phyloP scores from a whole-genome alignment of 2,888 invertebrate species.

The Pristionchus maxplancki region DNA sequence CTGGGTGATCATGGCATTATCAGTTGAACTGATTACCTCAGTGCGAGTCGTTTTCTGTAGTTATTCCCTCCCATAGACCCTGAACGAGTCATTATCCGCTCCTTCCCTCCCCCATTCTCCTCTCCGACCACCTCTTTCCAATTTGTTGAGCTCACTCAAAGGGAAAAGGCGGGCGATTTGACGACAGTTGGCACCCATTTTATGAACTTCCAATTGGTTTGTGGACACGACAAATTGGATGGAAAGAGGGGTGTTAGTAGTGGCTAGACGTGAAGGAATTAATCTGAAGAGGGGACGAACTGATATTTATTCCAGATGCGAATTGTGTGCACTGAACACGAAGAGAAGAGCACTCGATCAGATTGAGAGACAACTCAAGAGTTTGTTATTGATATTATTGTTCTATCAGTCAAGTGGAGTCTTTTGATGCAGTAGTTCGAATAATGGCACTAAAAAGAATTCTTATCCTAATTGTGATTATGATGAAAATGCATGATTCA shows the following conservation, averaged over 20 bases:
- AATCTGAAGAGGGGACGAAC: too few relatives aligned
- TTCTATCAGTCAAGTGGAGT: not conserved
- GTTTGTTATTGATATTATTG: not conserved
- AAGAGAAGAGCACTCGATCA: slow-evolving; percentile 75
- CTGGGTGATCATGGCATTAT: not conserved
- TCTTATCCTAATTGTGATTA: too few relatives aligned
- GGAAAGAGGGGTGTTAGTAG: too few relatives aligned
- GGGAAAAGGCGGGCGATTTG: slow-evolving; percentile 12
- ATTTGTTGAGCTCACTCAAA: slow-evolving; percentile 20
- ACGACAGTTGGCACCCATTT: slow-evolving; percentile 36
- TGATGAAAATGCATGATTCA: too few relatives aligned
- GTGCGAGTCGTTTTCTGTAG: too few relatives aligned
- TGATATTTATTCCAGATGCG: too few relatives aligned
- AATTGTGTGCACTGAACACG: slow-evolving; percentile 73
- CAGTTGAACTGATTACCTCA: not conserved
- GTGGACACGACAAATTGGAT: slow-evolving; percentile 22
- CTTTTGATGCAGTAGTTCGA: too few relatives aligned
- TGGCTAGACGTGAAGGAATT: too few relatives aligned
- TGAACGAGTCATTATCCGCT: not conserved
- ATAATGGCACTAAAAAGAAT: too few relatives aligned
- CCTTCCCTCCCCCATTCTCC: not conserved
- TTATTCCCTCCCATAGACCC: too few relatives aligned
- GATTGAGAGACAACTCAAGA: slow-evolving; percentile 68
- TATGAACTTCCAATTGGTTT: slow-evolving; percentile 43
- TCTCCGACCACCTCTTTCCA: slow-evolving; percentile 35